Evolutionary conservation across 2,113 vertebrate genomes (phyloP).

Genomic region (Microcebus tavaratra): DNA sequence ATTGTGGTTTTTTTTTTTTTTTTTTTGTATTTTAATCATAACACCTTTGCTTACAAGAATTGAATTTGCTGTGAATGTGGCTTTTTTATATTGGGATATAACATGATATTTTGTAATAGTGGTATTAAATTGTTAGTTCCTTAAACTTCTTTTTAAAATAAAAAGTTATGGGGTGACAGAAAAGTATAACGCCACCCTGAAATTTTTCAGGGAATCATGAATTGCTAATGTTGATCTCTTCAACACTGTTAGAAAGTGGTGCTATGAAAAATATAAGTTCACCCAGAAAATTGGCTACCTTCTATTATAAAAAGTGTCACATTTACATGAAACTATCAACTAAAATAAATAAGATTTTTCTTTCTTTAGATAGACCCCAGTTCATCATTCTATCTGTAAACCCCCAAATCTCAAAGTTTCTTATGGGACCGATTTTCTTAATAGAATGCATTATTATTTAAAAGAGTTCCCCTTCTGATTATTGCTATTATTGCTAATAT

Average conservation of each 20-base stretch:
- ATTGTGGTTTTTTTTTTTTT: constrained; percentile 70
- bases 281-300: neutral
- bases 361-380: constrained; percentile 36
- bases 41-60: constrained; percentile 18
- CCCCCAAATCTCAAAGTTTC: neutral
- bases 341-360: neutral
- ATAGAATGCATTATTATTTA: neutral
- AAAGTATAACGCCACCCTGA: neutral
- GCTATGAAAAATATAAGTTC: neutral
- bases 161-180: neutral
- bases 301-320: neutral
- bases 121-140: constrained; percentile 35
- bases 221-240: neutral
- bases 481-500: neutral
- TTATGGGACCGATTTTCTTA: neutral
- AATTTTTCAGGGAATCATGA: neutral
- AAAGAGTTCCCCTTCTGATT: neutral
- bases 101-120: neutral
- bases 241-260: neutral
- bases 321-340: neutral
- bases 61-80: constrained; percentile 31
- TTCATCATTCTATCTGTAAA: constrained; percentile 15
- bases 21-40: constrained; percentile 62
- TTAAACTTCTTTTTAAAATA: constrained; percentile 43
- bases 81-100: constrained; percentile 56